A percentile compares a stretch with the other conserved stretches of the same genome.
Evolutionary conservation across 2,797 vertebrate species (phyloP).

Genomic region (Meriones psammophilus): DNA sequence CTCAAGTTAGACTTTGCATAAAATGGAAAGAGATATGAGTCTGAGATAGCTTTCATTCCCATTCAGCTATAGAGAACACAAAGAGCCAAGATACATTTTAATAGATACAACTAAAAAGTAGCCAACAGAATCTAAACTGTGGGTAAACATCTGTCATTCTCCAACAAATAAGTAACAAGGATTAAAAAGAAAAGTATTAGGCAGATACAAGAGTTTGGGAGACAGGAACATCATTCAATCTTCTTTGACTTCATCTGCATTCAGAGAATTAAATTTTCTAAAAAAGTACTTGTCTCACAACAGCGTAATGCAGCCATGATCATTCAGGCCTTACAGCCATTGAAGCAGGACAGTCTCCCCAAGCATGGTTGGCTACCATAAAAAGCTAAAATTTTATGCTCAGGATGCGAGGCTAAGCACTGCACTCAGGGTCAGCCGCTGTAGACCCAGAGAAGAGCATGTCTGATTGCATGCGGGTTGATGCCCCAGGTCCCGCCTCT

Average conservation of each 20-base stretch:
- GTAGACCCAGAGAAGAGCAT: no score
- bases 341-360: no score
- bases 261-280: neutral
- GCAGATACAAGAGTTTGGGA: neutral
- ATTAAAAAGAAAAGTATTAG: neutral
- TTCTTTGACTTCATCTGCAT: neutral
- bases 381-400: no score
- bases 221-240: neutral
- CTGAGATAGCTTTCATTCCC: neutral
- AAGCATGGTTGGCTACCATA: no score
- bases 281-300: neutral
- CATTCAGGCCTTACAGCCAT: no score
- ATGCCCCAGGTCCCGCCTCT: no score
- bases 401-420: no score
- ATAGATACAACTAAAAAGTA: neutral
- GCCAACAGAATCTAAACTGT: neutral
- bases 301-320: no score
- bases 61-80: neutral
- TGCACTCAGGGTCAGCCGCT: no score
- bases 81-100: neutral
- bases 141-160: neutral
- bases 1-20: neutral
- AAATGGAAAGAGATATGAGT: neutral
- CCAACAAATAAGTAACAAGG: neutral
- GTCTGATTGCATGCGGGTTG: no score